Base-by-base conservation (phyloP, 1,140 invertebrate genomes). In the Drosophila arizonae region DNA sequence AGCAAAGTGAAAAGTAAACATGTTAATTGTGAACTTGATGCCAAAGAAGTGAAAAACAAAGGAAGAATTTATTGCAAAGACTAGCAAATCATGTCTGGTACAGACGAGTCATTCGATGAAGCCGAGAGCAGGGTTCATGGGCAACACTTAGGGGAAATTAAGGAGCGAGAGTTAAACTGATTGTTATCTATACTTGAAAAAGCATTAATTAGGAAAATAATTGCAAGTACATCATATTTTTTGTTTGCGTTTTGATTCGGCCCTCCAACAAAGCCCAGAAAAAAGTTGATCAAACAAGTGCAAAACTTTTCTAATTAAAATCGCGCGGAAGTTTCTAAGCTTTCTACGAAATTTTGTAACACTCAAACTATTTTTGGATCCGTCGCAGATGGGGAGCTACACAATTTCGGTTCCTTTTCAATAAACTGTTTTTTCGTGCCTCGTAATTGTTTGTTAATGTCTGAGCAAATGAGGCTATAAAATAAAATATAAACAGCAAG, bases 251-350 rank as follows among this genome's bases (percentile, higher is more conserved):
- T 24, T 24, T 1, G 21, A 24, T 24, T 24, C 3, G 21, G 21
- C 21, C 21, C 43, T 24, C 58, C 51, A 73, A 45, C 65, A 33
- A 36, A 26, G 39, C 36, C 52, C n/a, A 8, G 43, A 26, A 61
- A 62, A 41, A 63, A 51, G 48, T 8, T 26, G 54, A 33, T 54
- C 58, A 72, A 81, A 77, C 57, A 81, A 81, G 81, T 81, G 76
- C 72, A 48, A 86, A 86, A 86, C 75, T 86, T 86, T 86, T 82
- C 82, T 87, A 86, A 86, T 86, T 86, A 86, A 86, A 86, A 87
- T 81, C 58, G 52, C 66, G 82, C 79, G 50, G 69, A 86, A 84
- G 72, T 85, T 85, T 81, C 66, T 60, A 6, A 60, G 72, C 69
- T 57, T 62, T 5, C 56, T 33, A 8, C 8, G 8, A 39, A 51